Evolutionary conservation across 2,888 invertebrate genomes (phyloP), one percentile per base, ranked within the genome.

Genomic region (Globia sparganii): DNA sequence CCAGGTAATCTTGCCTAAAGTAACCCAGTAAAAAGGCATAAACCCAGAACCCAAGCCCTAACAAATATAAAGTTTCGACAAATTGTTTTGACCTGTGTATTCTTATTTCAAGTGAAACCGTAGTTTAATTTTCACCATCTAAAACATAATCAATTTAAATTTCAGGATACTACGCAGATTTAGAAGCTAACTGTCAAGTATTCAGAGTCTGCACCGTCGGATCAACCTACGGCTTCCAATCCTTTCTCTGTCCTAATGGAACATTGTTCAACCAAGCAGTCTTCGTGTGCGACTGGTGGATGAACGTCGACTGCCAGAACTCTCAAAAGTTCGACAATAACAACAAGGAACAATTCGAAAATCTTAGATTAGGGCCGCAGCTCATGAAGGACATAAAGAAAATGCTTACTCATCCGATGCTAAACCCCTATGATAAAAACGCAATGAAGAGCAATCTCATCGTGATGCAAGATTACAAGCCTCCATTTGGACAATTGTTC

Each of bases 231-330:
- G 96, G 96, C 21, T 97, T 97, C 77, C 97, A 97, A 77, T 97
- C 97, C 3, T 97, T 97, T 90, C 95, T 98, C 8, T 98, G 97
- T 84, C 97, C 97, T 9, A 97, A 97, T 87, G 98, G 98, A 77
- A 97, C 98, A 18, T 94, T 97, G 37, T 98, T 98, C 92, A 97
- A 97, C 87, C 98, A 98, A 92, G 97, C 97, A 69, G 96, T 97
- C 4, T 95, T 97, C 77, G 97, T 97, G 4, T 97, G 97, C 86
- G 97, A 97, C 88, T 97, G 97, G 97, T 97, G 97, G 97, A 97
- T 97, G 94, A 97, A 97, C 86, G 97, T 97, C 0, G 96, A 97
- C 83, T 97, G 97, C 86, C 93, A 95, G 56, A 91, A 95, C 46
- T 95, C 97, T 4, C 92, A 94, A 77, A 92, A 94, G 77, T 87